Conservation (phyloP, 2,113 vertebrate genomes). For the Rynchops niger region DNA sequence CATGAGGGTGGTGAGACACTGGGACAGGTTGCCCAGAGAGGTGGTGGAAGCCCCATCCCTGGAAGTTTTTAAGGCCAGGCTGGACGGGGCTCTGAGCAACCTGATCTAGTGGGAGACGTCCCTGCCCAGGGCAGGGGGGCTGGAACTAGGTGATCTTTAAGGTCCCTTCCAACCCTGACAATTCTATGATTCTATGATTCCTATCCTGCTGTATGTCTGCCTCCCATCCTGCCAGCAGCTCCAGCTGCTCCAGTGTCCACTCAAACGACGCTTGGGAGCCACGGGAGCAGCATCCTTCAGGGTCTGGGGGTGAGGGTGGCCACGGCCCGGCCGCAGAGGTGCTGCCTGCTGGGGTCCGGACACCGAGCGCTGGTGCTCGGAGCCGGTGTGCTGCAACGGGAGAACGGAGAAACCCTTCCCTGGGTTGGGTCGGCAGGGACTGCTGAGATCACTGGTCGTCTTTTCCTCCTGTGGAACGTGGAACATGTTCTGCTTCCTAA, state of each 20-base stretch:
- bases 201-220: no score
- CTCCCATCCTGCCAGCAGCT: not conserved
- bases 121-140: no score
- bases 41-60: no score
- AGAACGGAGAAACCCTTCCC: not conserved
- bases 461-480: not conserved
- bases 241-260: fast-evolving
- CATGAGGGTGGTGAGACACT: no score
- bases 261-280: fast-evolving
- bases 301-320: not conserved
- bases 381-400: not conserved
- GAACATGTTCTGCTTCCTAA: not conserved
- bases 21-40: no score
- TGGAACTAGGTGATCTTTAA: no score
- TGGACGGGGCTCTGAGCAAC: no score
- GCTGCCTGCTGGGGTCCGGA: not conserved
- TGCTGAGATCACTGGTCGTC: not conserved
- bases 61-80: no score
- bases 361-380: no score
- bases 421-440: fast-evolving
- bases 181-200: no score
- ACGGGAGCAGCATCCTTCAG: not conserved
- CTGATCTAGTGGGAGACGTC: no score
- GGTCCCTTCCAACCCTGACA: no score
- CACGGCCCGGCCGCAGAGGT: not conserved